phyloP scores from a whole-genome alignment of 2,113 vertebrate genomes.

The Geococcyx californianus region DNA sequence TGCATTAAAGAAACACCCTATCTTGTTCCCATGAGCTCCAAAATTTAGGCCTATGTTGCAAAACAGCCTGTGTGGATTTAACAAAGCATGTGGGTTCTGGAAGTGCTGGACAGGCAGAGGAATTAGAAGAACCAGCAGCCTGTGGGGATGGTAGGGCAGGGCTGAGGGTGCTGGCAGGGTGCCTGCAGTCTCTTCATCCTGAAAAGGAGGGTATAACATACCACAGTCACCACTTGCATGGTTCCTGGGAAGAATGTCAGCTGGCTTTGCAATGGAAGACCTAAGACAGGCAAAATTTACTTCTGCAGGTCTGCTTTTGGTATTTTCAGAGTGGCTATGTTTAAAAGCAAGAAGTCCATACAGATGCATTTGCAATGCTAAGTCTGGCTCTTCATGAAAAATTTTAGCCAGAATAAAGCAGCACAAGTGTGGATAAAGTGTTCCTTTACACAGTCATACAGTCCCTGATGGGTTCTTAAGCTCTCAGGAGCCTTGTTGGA shows the following conservation, averaged over 20 bases:
- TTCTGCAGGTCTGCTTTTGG: not conserved
- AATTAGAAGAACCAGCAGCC: not conserved
- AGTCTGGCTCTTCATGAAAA: not conserved
- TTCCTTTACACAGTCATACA: not conserved
- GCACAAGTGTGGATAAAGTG: not conserved
- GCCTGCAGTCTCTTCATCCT: not conserved
- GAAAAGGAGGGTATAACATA: not conserved
- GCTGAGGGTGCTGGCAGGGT: not conserved
- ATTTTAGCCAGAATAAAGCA: not conserved
- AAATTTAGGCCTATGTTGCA: not conserved
- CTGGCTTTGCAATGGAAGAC: not conserved
- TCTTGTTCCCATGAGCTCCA: not conserved
- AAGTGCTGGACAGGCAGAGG: not conserved
- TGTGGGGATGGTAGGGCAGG: not conserved
- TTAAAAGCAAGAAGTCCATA: not conserved
- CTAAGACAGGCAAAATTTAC: not conserved
- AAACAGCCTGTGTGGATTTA: not conserved
- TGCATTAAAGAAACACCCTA: not conserved
- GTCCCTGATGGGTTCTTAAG: not conserved
- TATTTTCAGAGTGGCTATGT: not conserved
- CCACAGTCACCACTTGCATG: rapidly evolving
- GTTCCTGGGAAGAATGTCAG: not conserved
- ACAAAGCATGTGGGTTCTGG: not conserved
- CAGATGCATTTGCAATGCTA: not conserved
- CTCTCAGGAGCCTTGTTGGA: not conserved